Evolutionary conservation across 2,797 vertebrate species (phyloP), one percentile per base, ranked within the genome.

Genomic region (Mormyrus proboscirostris): DNA sequence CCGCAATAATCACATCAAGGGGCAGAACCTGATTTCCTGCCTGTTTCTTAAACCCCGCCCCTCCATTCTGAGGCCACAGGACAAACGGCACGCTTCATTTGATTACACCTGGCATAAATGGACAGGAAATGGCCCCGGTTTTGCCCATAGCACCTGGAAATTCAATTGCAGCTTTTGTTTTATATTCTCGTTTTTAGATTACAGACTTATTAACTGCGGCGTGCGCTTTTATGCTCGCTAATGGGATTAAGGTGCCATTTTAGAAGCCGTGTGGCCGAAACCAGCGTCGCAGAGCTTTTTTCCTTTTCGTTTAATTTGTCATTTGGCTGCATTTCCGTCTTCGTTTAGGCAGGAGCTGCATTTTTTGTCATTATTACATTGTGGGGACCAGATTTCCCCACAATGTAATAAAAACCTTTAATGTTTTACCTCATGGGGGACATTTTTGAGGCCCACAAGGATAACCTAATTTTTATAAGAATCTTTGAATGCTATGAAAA

Each of bases 11-110:
- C 94, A 93, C 95, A 96, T 96, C 92, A 94, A 95, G 94, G 93
- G 94, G 92, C 95, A 96, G 95, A 95, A 96, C 95, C 95, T 93
- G 95, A 96, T 96, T 95, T 93, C 95, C 96, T 96, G 96, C 96
- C 95, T 96, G 93, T 94, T 92, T 93, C 94, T 95, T 95, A 94
- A 94, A 92, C 92, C 94, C 94, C 95, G 95, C 96, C 93, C 94
- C 93, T 94, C 91, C 55, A 33, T 83, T 88, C 55, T 90, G 92
- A 92, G 93, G 95, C 94, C 93, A 94, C 91, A 92, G 93, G 93
- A 93, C 91, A 91, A 92, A 92, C 93, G 95, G 95, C 95, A 95
- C 94, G 93, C 95, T 92, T 96, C 95, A 96, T 96, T 96, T 95
- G 95, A 96, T 96, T 96, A 96, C 93, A 85, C 92, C 83, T 90